Base-by-base conservation (phyloP, 2,888 invertebrate genomes). In the Eupithecia inturbata region DNA sequence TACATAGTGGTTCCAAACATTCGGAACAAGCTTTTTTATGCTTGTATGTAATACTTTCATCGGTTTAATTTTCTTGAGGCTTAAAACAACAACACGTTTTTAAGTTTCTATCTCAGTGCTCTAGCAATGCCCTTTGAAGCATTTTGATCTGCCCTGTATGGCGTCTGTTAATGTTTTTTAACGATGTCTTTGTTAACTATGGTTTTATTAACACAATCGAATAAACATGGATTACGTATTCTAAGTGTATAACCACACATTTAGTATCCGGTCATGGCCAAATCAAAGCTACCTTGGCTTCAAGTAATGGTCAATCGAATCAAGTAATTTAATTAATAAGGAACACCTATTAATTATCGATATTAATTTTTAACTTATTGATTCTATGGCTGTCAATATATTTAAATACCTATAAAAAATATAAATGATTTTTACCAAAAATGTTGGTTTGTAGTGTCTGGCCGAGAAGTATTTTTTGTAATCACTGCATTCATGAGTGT, bases 291-390 rank as follows among this genome's bases (percentile, higher is more conserved):
- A 79, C 73, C 80, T 81, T 71, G 78, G 77, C 81, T 80, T 82
- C 83, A 82, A 84, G 82, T 82, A 85, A 84, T 81, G 75, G 74
- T 78, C 77, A 73, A 78, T 76, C 75, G 75, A 76, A 76, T 79
- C 72, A 77, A 74, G 80, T 66, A 66, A 66, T 66, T 79, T 76
- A 76, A 77, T 80, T 76, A 75, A 78, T 68, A 76, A 76, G 73
- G 75, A 76, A 76, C 75, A 76, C 36, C 66, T 39, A 71, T 75
- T 70, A 60, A 71, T 76, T 76, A 72, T 68, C 60, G 60, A 75
- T 76, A 76, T 72, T 73, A 77, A 78, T 76, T 75, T 75, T 75
- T 74, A 72, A 70, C 70, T 74, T 70, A 72, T 80, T 78, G 77
- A 72, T 63, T 76, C 70, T 33, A 69, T 75, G 68, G 70, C 63